Evolutionary conservation across 2,797 vertebrate genomes (phyloP).

Genomic region (Avahi laniger): DNA sequence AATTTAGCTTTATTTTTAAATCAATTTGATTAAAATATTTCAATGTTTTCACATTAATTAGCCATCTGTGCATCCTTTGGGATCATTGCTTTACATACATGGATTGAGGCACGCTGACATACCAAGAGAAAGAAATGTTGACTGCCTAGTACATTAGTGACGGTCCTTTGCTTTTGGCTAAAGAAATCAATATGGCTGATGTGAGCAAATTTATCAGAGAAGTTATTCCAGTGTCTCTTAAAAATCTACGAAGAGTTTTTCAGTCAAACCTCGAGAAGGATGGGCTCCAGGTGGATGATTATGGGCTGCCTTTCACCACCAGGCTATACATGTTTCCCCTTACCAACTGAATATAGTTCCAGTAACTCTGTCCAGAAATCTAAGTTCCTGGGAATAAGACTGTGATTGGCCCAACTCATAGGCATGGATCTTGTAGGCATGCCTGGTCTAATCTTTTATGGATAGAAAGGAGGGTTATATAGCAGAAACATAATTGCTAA

Average conservation of each 20-base stretch:
- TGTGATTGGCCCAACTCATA: background rate
- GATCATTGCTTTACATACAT: background rate
- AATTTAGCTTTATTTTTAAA: background rate
- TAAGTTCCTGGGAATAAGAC: background rate
- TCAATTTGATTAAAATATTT: background rate
- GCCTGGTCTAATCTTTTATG: background rate
- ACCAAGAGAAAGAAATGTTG: background rate
- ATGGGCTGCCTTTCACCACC: background rate
- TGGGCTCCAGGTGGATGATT: background rate
- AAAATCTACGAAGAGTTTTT: background rate
- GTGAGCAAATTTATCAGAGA: background rate
- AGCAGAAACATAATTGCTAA: background rate
- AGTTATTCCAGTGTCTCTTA: background rate
- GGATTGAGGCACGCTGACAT: background rate
- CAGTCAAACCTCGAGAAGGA: background rate
- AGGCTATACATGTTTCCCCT: background rate
- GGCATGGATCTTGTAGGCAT: background rate
- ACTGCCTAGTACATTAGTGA: background rate
- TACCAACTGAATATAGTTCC: background rate
- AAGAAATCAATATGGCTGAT: background rate
- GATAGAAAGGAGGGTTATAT: background rate
- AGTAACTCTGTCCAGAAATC: background rate
- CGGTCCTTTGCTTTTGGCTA: background rate
- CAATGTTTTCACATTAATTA: background rate
- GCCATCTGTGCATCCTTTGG: background rate